Evolutionary conservation across 2,888 invertebrate genomes (phyloP).

Genomic region (Branchellion lobata): DNA sequence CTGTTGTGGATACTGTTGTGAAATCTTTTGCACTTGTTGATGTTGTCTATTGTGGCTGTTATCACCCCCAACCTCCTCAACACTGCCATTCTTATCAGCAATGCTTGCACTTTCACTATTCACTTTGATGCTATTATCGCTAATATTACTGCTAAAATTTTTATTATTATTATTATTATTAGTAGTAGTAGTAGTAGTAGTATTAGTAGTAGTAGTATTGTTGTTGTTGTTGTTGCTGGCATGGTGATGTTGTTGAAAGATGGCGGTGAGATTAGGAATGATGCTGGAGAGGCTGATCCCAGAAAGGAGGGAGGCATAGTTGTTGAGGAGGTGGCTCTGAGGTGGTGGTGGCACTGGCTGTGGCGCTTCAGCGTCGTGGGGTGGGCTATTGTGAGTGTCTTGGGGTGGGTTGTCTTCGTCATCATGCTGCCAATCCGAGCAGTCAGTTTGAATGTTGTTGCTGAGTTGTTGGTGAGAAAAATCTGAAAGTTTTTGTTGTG

Average conservation of each 20-base stretch:
- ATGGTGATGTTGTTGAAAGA: neutral
- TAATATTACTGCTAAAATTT: neutral
- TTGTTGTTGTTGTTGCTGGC: no score
- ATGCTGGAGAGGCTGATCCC: neutral
- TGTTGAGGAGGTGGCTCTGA: neutral
- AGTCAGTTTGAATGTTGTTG: slow-evolving; percentile 9
- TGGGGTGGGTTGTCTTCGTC: slow-evolving; percentile 5
- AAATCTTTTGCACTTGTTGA: neutral
- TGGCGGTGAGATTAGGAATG: slow-evolving; percentile 1
- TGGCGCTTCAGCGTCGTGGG: neutral
- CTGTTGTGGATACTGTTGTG: neutral
- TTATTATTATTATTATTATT: neutral
- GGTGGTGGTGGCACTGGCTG: neutral
- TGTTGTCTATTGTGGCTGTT: neutral
- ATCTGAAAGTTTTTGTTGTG: neutral
- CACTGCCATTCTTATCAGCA: neutral
- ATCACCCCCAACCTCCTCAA: neutral
- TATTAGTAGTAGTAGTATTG: no score
- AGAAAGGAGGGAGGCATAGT: neutral
- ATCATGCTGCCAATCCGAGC: neutral
- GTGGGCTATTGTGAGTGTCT: neutral
- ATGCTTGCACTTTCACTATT: neutral
- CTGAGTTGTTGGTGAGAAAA: neutral
- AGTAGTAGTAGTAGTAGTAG: no score
- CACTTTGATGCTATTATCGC: neutral